A percentile compares a stretch with the other conserved stretches of the same genome.
phyloP scores from a whole-genome alignment of 2,113 vertebrate genomes.

The Pachyramphus minor region DNA sequence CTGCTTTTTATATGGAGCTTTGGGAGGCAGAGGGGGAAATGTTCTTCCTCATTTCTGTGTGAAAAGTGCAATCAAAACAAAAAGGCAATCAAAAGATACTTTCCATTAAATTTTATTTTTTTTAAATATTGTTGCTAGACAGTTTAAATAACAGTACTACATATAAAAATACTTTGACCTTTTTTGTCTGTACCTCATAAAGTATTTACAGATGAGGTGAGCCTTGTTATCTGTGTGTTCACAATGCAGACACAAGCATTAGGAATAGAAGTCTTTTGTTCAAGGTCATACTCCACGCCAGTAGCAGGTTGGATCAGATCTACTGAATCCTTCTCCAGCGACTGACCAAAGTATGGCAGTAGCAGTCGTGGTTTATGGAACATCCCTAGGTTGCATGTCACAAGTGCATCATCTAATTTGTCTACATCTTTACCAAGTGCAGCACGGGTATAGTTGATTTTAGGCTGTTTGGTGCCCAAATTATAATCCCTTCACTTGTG shows the following conservation, averaged over 20 bases:
- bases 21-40: background rate
- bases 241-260: background rate
- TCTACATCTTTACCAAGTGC: background rate
- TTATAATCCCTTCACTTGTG: background rate
- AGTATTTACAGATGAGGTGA: background rate
- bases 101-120: too few relatives aligned
- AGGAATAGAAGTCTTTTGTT: background rate
- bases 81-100: background rate
- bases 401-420: background rate
- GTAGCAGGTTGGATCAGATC: background rate
- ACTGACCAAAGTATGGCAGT: background rate
- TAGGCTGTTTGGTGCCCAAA: background rate
- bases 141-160: background rate
- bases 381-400: background rate
- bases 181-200: background rate
- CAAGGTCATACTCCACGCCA: background rate
- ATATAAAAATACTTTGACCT: background rate
- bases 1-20: background rate
- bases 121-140: background rate
- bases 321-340: background rate
- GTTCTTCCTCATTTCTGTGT: background rate
- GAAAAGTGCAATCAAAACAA: background rate
- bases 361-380: background rate
- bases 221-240: background rate
- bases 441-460: background rate